Percentiles rank a stretch among this genome's conserved stretches.
phyloP scores from a whole-genome alignment of 2,888 invertebrate species.

The Lymantria dispar region DNA sequence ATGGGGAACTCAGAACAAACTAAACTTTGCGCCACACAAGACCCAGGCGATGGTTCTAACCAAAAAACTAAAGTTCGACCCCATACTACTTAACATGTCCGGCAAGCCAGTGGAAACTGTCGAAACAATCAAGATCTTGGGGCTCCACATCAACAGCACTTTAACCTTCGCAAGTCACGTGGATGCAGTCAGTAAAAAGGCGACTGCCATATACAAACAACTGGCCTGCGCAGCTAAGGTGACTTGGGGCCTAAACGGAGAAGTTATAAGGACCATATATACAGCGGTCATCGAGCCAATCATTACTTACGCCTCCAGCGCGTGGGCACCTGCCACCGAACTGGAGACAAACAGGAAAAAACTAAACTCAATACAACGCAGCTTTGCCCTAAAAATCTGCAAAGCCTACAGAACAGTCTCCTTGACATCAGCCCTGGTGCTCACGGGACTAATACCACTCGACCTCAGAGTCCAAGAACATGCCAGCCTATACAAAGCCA shows the following conservation, averaged over 20 bases:
- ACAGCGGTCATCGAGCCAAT: too few relatives aligned
- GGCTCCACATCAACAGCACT: conserved; percentile 10
- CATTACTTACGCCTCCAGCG: not conserved
- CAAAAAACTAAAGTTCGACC: not conserved
- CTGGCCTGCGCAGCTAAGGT: not conserved
- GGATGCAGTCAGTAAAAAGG: not conserved
- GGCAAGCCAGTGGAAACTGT: too few relatives aligned
- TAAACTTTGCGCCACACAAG: too few relatives aligned
- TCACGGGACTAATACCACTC: too few relatives aligned
- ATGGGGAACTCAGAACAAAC: too few relatives aligned
- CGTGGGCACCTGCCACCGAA: not conserved
- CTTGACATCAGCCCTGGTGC: too few relatives aligned
- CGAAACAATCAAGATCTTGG: conserved; percentile 15
- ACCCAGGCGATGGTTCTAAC: not conserved
- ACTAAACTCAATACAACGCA: too few relatives aligned
- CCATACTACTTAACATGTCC: not conserved
- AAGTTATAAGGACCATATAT: conserved; percentile 1
- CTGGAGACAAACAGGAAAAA: not conserved
- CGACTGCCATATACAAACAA: not conserved
- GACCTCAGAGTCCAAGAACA: too few relatives aligned
- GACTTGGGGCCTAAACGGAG: conserved; percentile 4
- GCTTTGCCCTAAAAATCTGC: too few relatives aligned
- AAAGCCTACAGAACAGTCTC: too few relatives aligned
- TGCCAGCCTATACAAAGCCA: too few relatives aligned
- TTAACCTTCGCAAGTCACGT: not conserved